Evolutionary conservation across 2,888 invertebrate genomes (phyloP).

Genomic region (Volucella inflata): DNA sequence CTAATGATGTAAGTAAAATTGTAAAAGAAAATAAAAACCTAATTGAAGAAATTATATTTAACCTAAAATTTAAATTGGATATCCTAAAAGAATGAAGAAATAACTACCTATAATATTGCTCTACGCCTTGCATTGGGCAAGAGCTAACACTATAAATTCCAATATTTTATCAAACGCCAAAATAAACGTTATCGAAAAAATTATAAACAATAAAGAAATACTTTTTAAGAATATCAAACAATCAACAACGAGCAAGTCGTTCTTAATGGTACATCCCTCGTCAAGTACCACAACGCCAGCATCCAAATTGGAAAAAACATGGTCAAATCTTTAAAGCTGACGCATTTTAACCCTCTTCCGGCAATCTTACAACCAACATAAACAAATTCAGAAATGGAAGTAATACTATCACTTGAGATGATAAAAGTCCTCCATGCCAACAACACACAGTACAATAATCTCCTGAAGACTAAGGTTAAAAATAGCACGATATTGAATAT

Average conservation of each 20-base stretch:
- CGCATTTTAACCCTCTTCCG: neutral
- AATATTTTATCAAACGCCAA: too few species aligned
- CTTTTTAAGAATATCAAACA: too few species aligned
- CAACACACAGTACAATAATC: neutral
- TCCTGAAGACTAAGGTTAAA: neutral
- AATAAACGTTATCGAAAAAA: too few species aligned
- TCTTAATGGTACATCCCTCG: too few species aligned
- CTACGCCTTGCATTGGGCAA: too few species aligned
- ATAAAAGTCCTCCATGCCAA: neutral
- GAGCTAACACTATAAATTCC: too few species aligned
- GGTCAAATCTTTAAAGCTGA: neutral
- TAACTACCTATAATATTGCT: too few species aligned
- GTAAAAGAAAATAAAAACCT: neutral
- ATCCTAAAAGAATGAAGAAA: too few species aligned
- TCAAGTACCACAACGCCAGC: neutral
- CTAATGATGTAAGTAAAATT: slow-evolving; percentile 1
- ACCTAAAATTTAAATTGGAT: neutral
- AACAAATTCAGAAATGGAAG: slow-evolving; percentile 11
- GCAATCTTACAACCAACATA: neutral
- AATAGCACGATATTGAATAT: neutral
- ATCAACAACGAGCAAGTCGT: too few species aligned
- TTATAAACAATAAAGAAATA: too few species aligned
- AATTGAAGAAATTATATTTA: slow-evolving; percentile 6
- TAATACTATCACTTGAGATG: neutral
- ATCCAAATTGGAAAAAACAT: neutral